Evolutionary conservation across 2,888 invertebrate genomes (phyloP).

Genomic region (Zeuzera pyrina): DNA sequence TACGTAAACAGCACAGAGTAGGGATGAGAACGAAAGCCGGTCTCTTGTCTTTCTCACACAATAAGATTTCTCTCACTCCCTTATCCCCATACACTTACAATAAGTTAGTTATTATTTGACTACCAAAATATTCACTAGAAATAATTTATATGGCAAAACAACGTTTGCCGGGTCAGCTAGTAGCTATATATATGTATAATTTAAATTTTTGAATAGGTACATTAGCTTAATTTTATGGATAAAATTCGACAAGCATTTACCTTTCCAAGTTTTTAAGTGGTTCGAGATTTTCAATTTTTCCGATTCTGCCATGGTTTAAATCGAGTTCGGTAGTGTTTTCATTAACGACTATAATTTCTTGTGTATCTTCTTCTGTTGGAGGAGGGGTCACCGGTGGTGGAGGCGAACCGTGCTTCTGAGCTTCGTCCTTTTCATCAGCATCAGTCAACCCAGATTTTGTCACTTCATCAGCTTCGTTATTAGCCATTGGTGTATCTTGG

Average conservation of each 20-base stretch:
- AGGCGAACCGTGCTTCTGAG: constrained; percentile 23
- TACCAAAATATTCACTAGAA: too few relatives aligned
- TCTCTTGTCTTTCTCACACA: too few relatives aligned
- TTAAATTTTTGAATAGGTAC: too few relatives aligned
- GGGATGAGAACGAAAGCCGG: too few relatives aligned
- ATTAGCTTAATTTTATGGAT: too few relatives aligned
- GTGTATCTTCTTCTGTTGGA: constrained; percentile 50
- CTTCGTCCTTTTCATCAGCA: background rate
- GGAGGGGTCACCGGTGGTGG: constrained; percentile 34
- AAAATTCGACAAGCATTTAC: constrained; percentile 23
- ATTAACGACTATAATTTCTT: constrained; percentile 77
- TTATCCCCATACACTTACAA: too few relatives aligned
- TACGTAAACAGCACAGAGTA: too few relatives aligned
- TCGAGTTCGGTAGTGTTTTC: constrained; percentile 83
- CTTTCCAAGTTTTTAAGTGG: constrained; percentile 81
- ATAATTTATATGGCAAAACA: too few relatives aligned
- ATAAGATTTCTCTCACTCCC: too few relatives aligned
- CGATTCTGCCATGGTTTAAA: constrained; percentile 90
- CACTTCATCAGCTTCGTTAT: constrained; percentile 29
- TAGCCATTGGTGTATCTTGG: constrained; percentile 29
- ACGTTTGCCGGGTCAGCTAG: too few relatives aligned
- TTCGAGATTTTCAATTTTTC: constrained; percentile 88
- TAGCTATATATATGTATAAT: too few relatives aligned
- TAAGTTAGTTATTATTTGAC: too few relatives aligned
- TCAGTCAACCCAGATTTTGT: background rate